Evolutionary conservation across 2,797 vertebrate genomes (phyloP).

Genomic region (Kryptolebias ocellatus): DNA sequence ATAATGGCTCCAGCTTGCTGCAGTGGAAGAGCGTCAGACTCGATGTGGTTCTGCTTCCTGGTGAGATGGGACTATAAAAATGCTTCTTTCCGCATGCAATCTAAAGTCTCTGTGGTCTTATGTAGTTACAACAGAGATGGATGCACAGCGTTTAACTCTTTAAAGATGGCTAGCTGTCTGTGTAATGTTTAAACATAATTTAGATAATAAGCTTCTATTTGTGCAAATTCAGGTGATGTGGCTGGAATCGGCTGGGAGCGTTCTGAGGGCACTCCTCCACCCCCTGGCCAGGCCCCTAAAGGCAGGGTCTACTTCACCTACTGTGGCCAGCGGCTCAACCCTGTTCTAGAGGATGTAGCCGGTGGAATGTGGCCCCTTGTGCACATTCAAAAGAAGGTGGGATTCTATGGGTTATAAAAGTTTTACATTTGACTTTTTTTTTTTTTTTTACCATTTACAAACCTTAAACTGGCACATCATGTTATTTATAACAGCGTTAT

Average conservation of each 20-base stretch:
- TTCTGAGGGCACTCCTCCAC: conserved; percentile 93
- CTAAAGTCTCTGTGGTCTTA: neutral
- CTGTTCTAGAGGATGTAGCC: conserved; percentile 93
- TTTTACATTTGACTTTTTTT: neutral
- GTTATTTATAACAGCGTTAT: neutral
- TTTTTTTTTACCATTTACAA: no score
- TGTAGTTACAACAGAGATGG: conserved; percentile 21
- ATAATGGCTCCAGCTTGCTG: conserved; percentile 97
- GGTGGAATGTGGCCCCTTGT: conserved; percentile 99
- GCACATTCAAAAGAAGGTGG: conserved; percentile 98
- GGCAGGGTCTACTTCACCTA: conserved; percentile 98
- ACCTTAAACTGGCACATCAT: neutral
- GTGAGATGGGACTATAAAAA: conserved; percentile 77
- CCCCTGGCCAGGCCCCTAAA: conserved; percentile 95
- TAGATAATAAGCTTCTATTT: neutral
- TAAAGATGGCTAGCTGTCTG: neutral
- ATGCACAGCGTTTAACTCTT: conserved; percentile 1
- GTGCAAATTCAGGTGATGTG: conserved; percentile 85
- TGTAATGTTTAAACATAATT: neutral
- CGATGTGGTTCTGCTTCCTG: conserved; percentile 94
- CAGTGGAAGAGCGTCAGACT: conserved; percentile 99
- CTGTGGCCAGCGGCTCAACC: conserved; percentile 91
- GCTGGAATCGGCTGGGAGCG: conserved; percentile 99
- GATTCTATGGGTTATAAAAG: conserved; percentile 9
- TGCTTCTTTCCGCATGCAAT: conserved; percentile 6